These are phyloP conservation scores for Thermophis baileyi DNA, from an alignment of 2,113 vertebrate species.

Conservation along the genomic window DNA sequence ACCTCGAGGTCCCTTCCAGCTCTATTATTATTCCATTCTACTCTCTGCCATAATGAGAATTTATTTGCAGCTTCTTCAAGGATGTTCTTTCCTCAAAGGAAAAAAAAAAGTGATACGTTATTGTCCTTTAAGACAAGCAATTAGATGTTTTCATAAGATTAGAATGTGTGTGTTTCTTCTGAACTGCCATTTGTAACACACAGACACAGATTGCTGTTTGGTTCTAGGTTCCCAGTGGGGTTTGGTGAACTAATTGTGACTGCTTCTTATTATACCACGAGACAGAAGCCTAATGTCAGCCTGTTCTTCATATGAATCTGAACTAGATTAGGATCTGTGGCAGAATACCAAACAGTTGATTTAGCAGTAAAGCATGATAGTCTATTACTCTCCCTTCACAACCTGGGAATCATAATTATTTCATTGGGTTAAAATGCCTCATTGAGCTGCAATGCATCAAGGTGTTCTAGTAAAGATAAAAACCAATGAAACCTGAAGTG, in stretches of 20 bases:
- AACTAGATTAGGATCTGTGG: constrained; percentile 16
- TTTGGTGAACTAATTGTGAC: constrained; percentile 28
- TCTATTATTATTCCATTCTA: neutral
- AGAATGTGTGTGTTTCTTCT: neutral
- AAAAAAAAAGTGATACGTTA: neutral
- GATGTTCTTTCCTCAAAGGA: neutral
- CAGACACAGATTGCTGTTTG: neutral
- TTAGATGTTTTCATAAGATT: constrained; percentile 12
- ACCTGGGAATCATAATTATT: constrained; percentile 3
- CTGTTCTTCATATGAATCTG: constrained; percentile 30
- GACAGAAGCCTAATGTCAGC: constrained; percentile 35
- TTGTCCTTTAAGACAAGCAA: constrained; percentile 2
- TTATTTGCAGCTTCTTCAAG: neutral
- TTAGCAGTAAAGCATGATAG: constrained; percentile 25
- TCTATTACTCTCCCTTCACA: constrained; percentile 9
- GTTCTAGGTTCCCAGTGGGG: constrained; percentile 15
- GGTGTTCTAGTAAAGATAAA: neutral
- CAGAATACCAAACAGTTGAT: constrained; percentile 17
- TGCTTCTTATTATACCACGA: constrained; percentile 14
- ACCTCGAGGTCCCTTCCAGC: neutral
- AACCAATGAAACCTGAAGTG: neutral
- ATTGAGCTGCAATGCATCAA: constrained; percentile 8
- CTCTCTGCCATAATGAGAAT: neutral
- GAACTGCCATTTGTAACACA: neutral
- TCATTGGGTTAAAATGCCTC: constrained; percentile 1